These are phyloP conservation scores for Epinotia ramella DNA, from an alignment of 2,888 invertebrate species.

Conservation along the genomic window DNA sequence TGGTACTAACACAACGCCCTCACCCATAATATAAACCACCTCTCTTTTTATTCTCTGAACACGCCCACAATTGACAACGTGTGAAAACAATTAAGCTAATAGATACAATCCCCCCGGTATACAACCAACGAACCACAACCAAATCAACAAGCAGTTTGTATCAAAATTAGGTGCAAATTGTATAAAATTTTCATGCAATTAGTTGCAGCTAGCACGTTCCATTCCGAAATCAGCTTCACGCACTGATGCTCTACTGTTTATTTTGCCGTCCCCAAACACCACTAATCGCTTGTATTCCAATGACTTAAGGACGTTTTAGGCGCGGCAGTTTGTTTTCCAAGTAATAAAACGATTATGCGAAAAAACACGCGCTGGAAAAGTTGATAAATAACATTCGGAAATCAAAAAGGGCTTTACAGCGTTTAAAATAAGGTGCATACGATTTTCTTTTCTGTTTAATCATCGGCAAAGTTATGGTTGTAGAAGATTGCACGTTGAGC, in stretches of 20 bases:
- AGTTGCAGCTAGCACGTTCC: constrained; percentile 58
- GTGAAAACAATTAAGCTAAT: constrained; percentile 41
- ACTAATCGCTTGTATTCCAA: background rate
- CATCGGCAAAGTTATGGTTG: constrained; percentile 32
- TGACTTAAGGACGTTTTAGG: constrained; percentile 47
- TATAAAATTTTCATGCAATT: constrained; percentile 49
- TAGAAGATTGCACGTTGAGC: constrained; percentile 57
- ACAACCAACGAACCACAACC: constrained; percentile 49
- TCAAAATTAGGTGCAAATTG: constrained; percentile 66
- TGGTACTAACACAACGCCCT: background rate
- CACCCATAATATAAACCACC: background rate
- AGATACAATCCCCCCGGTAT: constrained; percentile 26
- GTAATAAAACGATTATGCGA: constrained; percentile 39
- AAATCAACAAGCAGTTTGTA: constrained; percentile 49
- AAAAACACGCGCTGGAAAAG: constrained; percentile 13
- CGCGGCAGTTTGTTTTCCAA: background rate
- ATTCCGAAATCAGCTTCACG: constrained; percentile 64
- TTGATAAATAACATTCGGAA: constrained; percentile 15
- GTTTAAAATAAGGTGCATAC: background rate
- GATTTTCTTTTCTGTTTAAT: background rate
- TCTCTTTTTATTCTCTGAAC: background rate
- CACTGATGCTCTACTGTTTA: constrained; percentile 52
- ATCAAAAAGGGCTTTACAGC: constrained; percentile 3
- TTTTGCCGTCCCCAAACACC: constrained; percentile 32
- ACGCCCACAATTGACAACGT: constrained; percentile 16